Percentiles rank a stretch among this genome's conserved stretches.
Conservation (phyloP, 2,113 vertebrate genomes). For the Tympanuchus pallidicinctus region DNA sequence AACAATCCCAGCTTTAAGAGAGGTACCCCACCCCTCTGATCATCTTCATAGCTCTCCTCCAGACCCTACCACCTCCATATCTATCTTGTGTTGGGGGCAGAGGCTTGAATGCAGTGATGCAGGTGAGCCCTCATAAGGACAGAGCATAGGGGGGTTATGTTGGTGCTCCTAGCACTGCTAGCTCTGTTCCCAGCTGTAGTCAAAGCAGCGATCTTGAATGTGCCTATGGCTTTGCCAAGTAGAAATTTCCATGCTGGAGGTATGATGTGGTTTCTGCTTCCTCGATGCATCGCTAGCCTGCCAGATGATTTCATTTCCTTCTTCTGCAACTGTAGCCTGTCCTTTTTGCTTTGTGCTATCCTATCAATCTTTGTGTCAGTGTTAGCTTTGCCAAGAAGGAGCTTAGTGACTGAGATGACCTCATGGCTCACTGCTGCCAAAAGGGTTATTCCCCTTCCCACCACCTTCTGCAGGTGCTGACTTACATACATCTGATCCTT, state of each 20-base stretch:
- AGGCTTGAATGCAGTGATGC: no score
- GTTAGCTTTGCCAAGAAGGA: not conserved
- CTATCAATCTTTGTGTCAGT: not conserved
- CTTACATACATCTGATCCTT: not conserved
- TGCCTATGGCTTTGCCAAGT: not conserved
- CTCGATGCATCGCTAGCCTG: not conserved
- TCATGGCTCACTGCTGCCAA: not conserved
- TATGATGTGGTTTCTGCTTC: not conserved
- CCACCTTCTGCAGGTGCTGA: not conserved
- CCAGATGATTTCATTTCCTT: not conserved
- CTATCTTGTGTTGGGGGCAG: no score
- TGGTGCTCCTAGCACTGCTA: not conserved
- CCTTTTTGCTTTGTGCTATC: not conserved
- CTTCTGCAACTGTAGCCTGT: not conserved
- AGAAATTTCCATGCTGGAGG: not conserved
- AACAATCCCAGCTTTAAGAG: no score
- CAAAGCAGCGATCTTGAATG: rapidly evolving
- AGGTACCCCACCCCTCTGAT: no score
- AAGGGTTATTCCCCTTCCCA: not conserved
- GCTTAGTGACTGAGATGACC: not conserved
- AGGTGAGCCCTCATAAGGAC: no score
- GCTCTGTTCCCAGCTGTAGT: not conserved
- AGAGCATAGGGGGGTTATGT: not conserved
- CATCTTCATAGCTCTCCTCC: no score
- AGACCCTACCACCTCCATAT: no score